Conservation (phyloP, 1,140 invertebrate genomes). For the Lamellibrachia luymesi region DNA sequence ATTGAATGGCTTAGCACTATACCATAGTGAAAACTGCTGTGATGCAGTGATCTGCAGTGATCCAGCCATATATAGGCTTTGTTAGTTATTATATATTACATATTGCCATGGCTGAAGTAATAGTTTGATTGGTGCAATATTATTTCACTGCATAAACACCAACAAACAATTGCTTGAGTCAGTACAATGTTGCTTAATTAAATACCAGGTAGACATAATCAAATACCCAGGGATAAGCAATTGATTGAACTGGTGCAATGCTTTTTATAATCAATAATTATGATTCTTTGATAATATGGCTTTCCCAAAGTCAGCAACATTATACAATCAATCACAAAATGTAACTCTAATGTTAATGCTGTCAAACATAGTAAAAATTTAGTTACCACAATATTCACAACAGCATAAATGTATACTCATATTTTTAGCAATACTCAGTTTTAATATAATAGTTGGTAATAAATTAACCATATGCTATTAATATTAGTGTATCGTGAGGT, state of each 20-base stretch:
- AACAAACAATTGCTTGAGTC: neutral
- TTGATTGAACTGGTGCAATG: neutral
- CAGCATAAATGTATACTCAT: no score
- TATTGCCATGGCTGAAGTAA: no score
- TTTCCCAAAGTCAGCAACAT: neutral
- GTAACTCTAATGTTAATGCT: neutral
- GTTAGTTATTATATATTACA: no score
- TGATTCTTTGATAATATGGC: neutral
- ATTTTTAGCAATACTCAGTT: neutral
- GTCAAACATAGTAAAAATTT: neutral
- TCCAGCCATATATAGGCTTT: neutral
- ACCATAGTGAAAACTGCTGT: neutral
- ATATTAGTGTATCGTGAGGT: no score
- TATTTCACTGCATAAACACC: no score
- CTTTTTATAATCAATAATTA: neutral
- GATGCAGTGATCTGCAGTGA: neutral
- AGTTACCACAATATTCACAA: neutral
- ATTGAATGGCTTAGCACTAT: neutral
- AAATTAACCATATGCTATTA: neutral
- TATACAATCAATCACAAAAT: neutral
- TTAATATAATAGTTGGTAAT: neutral
- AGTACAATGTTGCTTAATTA: neutral
- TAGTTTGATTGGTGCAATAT: neutral
- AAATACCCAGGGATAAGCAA: neutral
- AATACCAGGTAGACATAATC: neutral